Evolutionary conservation across 2,888 invertebrate genomes (phyloP).

Genomic region (Drosophila merina): DNA sequence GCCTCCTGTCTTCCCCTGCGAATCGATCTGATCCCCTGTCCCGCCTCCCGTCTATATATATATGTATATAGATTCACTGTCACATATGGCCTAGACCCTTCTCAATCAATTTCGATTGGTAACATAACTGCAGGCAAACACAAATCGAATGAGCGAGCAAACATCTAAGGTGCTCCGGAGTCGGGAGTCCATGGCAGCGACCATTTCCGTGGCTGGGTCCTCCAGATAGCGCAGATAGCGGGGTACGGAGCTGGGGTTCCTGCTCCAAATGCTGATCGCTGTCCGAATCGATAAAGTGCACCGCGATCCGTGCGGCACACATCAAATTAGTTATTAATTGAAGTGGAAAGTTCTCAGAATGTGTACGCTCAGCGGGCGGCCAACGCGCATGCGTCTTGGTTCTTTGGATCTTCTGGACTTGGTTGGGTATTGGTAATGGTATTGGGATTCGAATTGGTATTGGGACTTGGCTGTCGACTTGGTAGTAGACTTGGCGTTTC

Average conservation of each 20-base stretch:
- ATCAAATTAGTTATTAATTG: slow-evolving; percentile 79
- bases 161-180: slow-evolving; percentile 66
- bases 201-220: slow-evolving; percentile 25
- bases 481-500: slow-evolving; percentile 7
- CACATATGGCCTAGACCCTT: slow-evolving; percentile 63
- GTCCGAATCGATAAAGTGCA: slow-evolving; percentile 76
- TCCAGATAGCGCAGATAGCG: background rate
- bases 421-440: background rate
- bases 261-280: slow-evolving; percentile 55
- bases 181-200: slow-evolving; percentile 45
- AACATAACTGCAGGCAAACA: slow-evolving; percentile 51
- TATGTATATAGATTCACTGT: slow-evolving; percentile 55
- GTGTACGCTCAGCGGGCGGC: slow-evolving; percentile 76
- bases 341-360: slow-evolving; percentile 80
- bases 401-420: slow-evolving; percentile 20
- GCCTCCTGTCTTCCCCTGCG: slow-evolving; percentile 40
- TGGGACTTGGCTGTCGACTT: background rate
- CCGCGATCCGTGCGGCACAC: slow-evolving; percentile 75
- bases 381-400: slow-evolving; percentile 72
- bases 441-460: no score
- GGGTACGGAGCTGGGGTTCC: slow-evolving; percentile 40
- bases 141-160: slow-evolving; percentile 45
- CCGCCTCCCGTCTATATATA: slow-evolving; percentile 8
- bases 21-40: background rate
- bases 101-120: slow-evolving; percentile 64